Evolutionary conservation across 2,113 vertebrate genomes (phyloP).

Genomic region (Psittacula cyanocephala): DNA sequence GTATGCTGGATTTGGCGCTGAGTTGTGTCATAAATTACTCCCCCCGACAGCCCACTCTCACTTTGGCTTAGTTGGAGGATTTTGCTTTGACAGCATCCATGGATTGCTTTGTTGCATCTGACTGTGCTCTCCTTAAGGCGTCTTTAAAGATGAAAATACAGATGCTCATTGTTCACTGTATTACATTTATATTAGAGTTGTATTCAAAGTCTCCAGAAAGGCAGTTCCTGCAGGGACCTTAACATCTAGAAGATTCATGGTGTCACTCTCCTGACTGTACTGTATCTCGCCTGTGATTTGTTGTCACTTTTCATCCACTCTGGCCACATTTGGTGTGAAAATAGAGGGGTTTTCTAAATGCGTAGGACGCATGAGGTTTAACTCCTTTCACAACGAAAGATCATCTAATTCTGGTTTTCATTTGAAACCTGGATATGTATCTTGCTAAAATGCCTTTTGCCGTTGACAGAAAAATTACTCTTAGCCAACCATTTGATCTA

Average conservation of each 20-base stretch:
- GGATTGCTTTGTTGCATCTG: not conserved
- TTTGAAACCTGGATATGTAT: not conserved
- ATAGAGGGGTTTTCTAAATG: not conserved
- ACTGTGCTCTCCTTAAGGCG: not conserved
- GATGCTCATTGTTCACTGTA: not conserved
- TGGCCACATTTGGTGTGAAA: not conserved
- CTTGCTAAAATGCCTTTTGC: not conserved
- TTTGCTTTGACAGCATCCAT: not conserved
- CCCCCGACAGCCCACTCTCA: not conserved
- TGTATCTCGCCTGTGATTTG: not conserved
- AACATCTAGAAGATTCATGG: not conserved
- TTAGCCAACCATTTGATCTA: not conserved
- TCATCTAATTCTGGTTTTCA: not conserved
- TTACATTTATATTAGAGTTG: not conserved
- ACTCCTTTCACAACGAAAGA: not conserved
- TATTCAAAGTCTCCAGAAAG: not conserved
- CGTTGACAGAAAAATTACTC: not conserved
- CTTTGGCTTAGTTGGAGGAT: not conserved
- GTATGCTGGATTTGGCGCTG: not conserved
- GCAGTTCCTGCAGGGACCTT: not conserved
- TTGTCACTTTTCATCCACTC: not conserved
- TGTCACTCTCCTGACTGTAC: not conserved
- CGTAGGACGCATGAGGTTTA: not conserved
- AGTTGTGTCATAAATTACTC: not conserved
- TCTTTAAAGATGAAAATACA: not conserved